A percentile compares a stretch with the other conserved stretches of the same genome.
These are phyloP conservation scores for Actinernus sp. DNA, from an alignment of 92 coral and sea anemone species.

Conservation along the genomic window DNA sequence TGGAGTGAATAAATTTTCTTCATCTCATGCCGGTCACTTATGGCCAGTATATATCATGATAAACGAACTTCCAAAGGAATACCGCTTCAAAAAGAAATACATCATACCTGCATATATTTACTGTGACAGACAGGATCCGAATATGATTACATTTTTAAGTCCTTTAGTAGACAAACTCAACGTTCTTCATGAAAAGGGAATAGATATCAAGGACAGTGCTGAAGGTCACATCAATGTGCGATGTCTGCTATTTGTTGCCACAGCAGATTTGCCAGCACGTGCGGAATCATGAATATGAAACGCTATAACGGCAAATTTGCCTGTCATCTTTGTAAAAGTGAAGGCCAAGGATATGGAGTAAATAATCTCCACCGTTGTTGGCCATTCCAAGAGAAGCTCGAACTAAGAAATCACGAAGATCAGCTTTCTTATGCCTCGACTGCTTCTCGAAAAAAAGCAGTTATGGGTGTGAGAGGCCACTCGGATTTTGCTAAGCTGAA, in stretches of 20 bases:
- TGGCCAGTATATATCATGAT: slow-evolving; percentile 66
- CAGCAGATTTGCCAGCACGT: slow-evolving; percentile 52
- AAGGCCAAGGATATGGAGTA: slow-evolving; percentile 58
- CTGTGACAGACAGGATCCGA: slow-evolving; percentile 64
- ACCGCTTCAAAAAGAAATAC: slow-evolving; percentile 48
- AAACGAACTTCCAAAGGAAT: slow-evolving; percentile 54
- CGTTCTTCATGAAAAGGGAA: slow-evolving; percentile 17
- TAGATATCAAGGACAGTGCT: slow-evolving; percentile 39
- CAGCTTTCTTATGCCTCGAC: slow-evolving; percentile 26
- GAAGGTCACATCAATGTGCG: slow-evolving; percentile 41
- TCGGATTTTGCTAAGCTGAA: slow-evolving; percentile 38
- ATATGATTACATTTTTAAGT: slow-evolving; percentile 48
- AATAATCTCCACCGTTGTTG: slow-evolving; percentile 50
- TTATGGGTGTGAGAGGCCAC: slow-evolving; percentile 59
- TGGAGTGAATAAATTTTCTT: slow-evolving; percentile 64
- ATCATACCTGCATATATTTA: slow-evolving; percentile 60
- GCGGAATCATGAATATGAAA: slow-evolving; percentile 52
- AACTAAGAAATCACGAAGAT: slow-evolving; percentile 25
- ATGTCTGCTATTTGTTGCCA: slow-evolving; percentile 44
- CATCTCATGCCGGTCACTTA: slow-evolving; percentile 54
- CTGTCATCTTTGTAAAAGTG: slow-evolving; percentile 45
- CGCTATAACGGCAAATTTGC: slow-evolving; percentile 52
- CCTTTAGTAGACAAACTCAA: slow-evolving; percentile 56
- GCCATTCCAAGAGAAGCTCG: slow-evolving; percentile 31
- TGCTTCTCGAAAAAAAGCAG: slow-evolving; percentile 33